phyloP scores from a whole-genome alignment of 1,140 invertebrate genomes.

The Holotrichia oblita region DNA sequence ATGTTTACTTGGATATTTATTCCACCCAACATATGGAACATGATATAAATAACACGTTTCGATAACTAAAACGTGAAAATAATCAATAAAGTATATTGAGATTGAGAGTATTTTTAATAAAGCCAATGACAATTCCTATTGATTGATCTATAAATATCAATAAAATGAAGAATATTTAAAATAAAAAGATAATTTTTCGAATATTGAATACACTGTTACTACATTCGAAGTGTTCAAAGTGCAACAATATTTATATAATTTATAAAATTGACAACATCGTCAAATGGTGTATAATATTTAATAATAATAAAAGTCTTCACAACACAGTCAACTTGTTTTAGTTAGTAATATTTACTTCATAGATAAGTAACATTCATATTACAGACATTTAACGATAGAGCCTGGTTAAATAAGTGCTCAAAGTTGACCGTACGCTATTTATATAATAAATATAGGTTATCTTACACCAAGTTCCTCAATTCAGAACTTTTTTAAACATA shows the following conservation, averaged over 20 bases:
- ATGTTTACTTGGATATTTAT: too few species aligned
- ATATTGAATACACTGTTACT: too few species aligned
- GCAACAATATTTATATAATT: slow-evolving; percentile 20
- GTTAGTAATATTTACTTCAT: not conserved
- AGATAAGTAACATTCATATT: not conserved
- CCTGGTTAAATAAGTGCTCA: not conserved
- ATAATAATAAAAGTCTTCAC: not conserved
- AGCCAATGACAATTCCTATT: too few species aligned
- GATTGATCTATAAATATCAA: too few species aligned
- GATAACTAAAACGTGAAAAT: not conserved
- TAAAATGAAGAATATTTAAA: too few species aligned
- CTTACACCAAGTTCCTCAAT: not conserved
- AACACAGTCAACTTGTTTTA: slow-evolving; percentile 2
- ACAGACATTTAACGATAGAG: not conserved
- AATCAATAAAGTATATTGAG: not conserved
- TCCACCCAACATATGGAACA: not conserved
- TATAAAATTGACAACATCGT: slow-evolving; percentile 9
- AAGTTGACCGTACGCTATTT: not conserved
- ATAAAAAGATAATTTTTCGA: too few species aligned
- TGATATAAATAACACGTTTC: slow-evolving; percentile 13
- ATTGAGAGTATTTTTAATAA: not conserved
- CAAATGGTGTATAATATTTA: not conserved
- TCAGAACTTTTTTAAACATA: not conserved
- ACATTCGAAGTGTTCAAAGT: not conserved
- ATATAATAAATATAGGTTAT: not conserved